Evolutionary conservation across 2,797 vertebrate genomes (phyloP).

Genomic region (Cossypha dichroa): DNA sequence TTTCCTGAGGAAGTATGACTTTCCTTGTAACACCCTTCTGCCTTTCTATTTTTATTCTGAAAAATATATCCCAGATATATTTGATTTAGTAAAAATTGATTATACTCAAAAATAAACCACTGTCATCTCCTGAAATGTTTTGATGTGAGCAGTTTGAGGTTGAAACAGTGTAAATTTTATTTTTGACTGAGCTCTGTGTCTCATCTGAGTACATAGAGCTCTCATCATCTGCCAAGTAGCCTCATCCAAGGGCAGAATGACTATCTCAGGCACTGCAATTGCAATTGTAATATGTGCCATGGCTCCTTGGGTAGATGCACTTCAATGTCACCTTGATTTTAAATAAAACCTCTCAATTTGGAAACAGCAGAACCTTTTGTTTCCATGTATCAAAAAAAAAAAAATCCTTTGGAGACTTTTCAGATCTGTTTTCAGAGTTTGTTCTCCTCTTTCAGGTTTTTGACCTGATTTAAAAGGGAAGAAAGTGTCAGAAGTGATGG

Average conservation of each 20-base stretch:
- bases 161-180: constrained; percentile 1
- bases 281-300: background rate
- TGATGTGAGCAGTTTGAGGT: background rate
- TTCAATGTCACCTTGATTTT: constrained; percentile 3
- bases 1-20: background rate
- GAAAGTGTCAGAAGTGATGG: background rate
- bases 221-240: background rate
- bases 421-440: background rate
- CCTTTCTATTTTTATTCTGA: background rate
- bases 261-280: background rate
- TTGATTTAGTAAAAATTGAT: background rate
- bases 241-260: background rate
- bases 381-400: background rate
- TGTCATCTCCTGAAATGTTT: background rate
- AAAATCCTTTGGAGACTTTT: background rate
- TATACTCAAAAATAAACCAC: background rate
- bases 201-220: background rate
- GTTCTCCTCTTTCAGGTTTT: background rate
- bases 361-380: background rate
- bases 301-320: background rate
- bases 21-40: background rate
- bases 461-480: background rate
- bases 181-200: background rate
- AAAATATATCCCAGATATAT: background rate
- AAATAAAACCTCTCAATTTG: background rate